Evolutionary conservation across 2,888 invertebrate species (phyloP).

Genomic region (Drosophila nigritarsus): DNA sequence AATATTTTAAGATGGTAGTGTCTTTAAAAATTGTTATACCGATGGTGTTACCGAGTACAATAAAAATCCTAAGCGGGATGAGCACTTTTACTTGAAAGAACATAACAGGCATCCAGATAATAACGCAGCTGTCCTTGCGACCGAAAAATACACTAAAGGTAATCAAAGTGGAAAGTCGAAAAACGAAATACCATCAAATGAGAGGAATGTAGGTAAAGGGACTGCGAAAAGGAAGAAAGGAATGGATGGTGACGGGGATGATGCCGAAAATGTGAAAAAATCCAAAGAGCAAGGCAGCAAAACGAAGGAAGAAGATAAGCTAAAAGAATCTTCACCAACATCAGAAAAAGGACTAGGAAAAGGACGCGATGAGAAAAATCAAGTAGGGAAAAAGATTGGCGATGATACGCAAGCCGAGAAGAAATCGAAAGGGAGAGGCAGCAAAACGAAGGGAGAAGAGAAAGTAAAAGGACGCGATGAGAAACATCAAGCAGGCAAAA

Average conservation of each 20-base stretch:
- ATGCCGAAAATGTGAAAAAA: conserved; percentile 11
- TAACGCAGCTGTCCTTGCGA: background rate
- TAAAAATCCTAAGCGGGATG: conserved; percentile 10
- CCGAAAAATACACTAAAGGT: conserved; percentile 1
- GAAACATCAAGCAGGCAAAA: background rate
- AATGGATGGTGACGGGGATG: conserved; percentile 5
- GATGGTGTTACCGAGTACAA: background rate
- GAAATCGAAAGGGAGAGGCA: background rate
- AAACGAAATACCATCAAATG: conserved; percentile 4
- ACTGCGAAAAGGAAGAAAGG: conserved; percentile 10
- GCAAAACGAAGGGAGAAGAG: background rate
- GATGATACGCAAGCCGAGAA: background rate
- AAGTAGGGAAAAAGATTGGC: background rate
- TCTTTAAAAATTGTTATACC: background rate
- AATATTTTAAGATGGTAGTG: conserved; percentile 3
- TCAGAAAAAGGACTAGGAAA: background rate
- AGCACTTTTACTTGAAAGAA: conserved; percentile 8
- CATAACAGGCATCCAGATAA: background rate
- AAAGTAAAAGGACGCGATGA: background rate
- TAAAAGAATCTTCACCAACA: background rate
- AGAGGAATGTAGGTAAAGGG: background rate
- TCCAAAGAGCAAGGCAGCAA: background rate
- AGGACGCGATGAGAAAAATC: background rate
- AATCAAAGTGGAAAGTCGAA: conserved; percentile 5
- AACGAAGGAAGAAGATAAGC: background rate